These are phyloP conservation scores for Drosophila bunnanda DNA, from an alignment of 2,888 invertebrate genomes.

Conservation along the genomic window DNA sequence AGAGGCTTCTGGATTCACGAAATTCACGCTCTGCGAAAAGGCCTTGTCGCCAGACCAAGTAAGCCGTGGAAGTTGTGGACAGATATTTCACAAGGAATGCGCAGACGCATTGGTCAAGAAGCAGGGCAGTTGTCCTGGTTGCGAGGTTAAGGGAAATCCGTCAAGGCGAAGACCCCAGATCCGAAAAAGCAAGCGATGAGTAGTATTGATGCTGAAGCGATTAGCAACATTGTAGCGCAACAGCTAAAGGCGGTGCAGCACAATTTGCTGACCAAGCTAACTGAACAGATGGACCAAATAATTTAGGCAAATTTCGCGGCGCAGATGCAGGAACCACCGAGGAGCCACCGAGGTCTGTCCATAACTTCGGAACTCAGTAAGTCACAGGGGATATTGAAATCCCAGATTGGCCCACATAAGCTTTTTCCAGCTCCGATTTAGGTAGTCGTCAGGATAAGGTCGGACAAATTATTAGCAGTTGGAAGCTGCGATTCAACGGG, in stretches of 20 bases:
- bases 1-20: no score
- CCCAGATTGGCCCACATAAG: not conserved
- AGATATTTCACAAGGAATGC: not conserved
- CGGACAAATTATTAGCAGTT: not conserved
- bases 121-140: not conserved
- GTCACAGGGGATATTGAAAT: not conserved
- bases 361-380: not conserved
- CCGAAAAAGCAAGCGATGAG: not conserved
- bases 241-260: not conserved
- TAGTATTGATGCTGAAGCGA: not conserved
- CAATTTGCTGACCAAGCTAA: not conserved
- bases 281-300: not conserved
- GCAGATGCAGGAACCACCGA: not conserved
- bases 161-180: not conserved
- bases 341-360: not conserved
- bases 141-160: not conserved
- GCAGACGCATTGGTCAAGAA: not conserved
- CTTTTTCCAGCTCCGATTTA: not conserved
- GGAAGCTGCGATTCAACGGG: not conserved
- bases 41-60: not conserved
- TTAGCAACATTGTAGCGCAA: not conserved
- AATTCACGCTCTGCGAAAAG: no score
- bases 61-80: not conserved
- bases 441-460: not conserved
- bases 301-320: not conserved